Base-by-base conservation (phyloP, 2,113 vertebrate genomes). In the Cygnus buccinator region DNA sequence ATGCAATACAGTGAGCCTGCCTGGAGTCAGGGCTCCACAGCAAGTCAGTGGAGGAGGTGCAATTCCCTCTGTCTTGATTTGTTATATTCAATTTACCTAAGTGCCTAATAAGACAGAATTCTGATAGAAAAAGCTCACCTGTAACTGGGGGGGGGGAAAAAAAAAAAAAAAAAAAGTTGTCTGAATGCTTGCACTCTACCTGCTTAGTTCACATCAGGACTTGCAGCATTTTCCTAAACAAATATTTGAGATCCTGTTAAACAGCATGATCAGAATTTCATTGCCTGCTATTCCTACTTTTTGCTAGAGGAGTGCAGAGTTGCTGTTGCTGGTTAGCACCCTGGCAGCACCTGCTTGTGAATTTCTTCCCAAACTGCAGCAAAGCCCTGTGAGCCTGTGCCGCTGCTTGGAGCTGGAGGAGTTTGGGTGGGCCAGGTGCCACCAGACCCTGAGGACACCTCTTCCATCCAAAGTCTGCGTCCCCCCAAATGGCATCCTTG, bases 401-500 rank as follows among this genome's bases (percentile, higher is more conserved):
- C 0, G 1, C 31, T 74, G 76, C 55, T 0, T 1, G 18, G 44
- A 54, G 20, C 37, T 61, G 75, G 19, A 44, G 65, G 52, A 26
- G 6, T 31, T 23, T 44, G 43, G 46, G 33, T 39, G 2, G 2
- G 46, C 23, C 3, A 3, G 5, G 81, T 67, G 33, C 63, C 19
- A 5, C 41, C 0, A 0, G 67, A 8, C 37, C 41, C 67, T 16
- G 5, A 8, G 37, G 48, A 74, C n/a, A 11, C 8, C 13, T 62
- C 54, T 76, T 46, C 43, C 3, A 0, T 13, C n/a, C 54, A 28
- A 43, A 0, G 41, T 35, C 80, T 80, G 55, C 73, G 37, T 90
- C 35, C 71, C 4, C 17, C 11, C 6, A 0, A 0, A 6, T 0
- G 13, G 21, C 14, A 12, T 18, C 33, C 35, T 9, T 26, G 1